These are phyloP conservation scores for Heteromurus nitidus DNA, from an alignment of 2,888 invertebrate species.

Conservation along the genomic window DNA sequence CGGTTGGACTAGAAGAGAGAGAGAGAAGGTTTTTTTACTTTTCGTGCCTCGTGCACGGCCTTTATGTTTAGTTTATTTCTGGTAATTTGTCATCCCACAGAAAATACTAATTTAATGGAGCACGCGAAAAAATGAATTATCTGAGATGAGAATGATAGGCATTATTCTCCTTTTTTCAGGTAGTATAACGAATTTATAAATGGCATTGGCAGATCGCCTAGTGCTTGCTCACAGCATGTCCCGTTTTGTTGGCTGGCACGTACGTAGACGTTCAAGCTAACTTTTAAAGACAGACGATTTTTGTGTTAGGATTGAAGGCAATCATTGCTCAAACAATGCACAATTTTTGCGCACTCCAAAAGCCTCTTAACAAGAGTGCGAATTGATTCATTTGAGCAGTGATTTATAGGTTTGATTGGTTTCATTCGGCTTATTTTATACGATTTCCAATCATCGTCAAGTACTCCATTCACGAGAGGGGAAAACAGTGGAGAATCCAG, in stretches of 20 bases:
- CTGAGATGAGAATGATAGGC: too few species aligned
- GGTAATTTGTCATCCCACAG: not conserved
- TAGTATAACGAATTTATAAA: too few species aligned
- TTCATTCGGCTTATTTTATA: too few species aligned
- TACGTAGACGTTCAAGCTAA: not conserved
- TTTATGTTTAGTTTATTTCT: not conserved
- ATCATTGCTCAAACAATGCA: not conserved
- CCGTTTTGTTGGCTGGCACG: not conserved
- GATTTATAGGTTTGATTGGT: too few species aligned
- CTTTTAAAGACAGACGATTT: constrained; percentile 1
- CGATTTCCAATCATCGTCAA: too few species aligned
- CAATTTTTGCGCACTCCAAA: too few species aligned
- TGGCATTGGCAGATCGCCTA: not conserved
- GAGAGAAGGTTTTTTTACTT: not conserved
- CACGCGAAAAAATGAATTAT: not conserved
- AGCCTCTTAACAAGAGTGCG: too few species aligned
- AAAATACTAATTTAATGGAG: constrained; percentile 14
- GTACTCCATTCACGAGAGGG: too few species aligned
- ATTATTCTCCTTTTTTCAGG: too few species aligned
- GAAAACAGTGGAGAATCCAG: too few species aligned
- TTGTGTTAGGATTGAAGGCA: not conserved
- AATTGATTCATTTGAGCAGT: too few species aligned
- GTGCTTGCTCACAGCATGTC: not conserved
- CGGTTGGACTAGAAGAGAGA: too few species aligned
- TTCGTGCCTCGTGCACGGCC: not conserved